Evolutionary conservation across 1,140 invertebrate genomes (phyloP), one percentile per base, ranked within the genome.

Genomic region (Papilio polytes): DNA sequence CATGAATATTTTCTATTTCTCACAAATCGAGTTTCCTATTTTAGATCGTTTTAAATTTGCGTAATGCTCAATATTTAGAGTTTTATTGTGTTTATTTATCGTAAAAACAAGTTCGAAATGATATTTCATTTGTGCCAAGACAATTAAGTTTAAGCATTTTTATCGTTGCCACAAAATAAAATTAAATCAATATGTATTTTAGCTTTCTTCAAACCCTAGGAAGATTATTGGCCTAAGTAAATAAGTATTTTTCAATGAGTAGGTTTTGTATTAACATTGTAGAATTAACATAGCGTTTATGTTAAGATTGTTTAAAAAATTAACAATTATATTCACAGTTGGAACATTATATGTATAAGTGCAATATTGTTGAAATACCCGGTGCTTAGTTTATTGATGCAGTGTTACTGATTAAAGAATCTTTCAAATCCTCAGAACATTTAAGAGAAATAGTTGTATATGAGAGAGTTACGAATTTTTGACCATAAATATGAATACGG

Each of bases 101-200:
- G 41, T 66, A 66, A 78, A 41, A 44, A 78, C 53, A 46, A 78
- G 10, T 36, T 79, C 80, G 84, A 85, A 84, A 79, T 85, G 84
- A 86, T 86, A 88, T 88, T 90, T 93, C 88, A 88, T 92, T 94
- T 92, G 93, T 94, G 93, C 93, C 93, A 94, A 94, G 87, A 91
- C 85, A 90, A 85, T 89, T 92, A 89, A 91, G 85, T 91, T 89
- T 93, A 92, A 91, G 89, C 81, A 74, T 82, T 41, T 89, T 90
- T 85, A 84, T 85, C 82, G 85, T 85, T 86, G 87, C 86, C 86
- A 87, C 89, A 85, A 84, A 80, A 82, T 87, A 86, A 88, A 80
- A 66, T 80, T 82, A 77, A 81, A 81, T 56, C 74, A 78, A 82
- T 86, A 82, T 87, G 86, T 87, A 66, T 51, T 77, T 82, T 84